Base-by-base conservation (phyloP, 2,113 vertebrate genomes). In the Tragelaphus buxtoni region DNA sequence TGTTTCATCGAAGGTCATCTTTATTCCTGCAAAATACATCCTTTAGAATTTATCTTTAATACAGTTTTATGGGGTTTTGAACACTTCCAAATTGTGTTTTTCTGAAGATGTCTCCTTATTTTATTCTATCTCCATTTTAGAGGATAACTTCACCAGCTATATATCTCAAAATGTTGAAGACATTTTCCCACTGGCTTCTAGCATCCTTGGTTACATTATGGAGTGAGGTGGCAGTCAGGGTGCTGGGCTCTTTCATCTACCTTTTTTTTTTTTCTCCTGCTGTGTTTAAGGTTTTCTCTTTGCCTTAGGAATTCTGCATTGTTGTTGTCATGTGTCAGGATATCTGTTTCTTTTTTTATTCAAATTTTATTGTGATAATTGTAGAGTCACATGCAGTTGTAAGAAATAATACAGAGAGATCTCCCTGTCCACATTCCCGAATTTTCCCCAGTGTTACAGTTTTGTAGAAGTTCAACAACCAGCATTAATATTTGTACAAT, bases 241-340 rank as follows among this genome's bases (percentile, higher is more conserved):
- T 72, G 18, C 47, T 80, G 3, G 6, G 51, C 32, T 81, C 3
- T 8, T 39, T 81, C 61, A 45, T n/a, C n/a, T 61, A 63, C 17
- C 49, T 61, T 90, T 72, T 35, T 20, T 91, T 93, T 77, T 35
- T 96, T 72, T 79, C 69, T 42, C 35, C 51, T 58, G 0, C 32
- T 63, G 20, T 95, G 49, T 47, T 85, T 95, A 53, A 90, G 17
- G 35, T 76, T 81, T 85, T 88, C 90, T 93, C 53, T 84, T 95
- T 87, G 72, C 56, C 20, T 49, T 58, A 65, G 20, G 4, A 53
- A 63, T 86, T 88, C 26, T 83, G 12, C 20, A 83, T 80, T 94
- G 89, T 86, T 22, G 55, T 35, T 77, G 53, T 63, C 22, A 17
- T 24, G 7, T 13, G 4, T 91, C 28, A 83, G 56, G 20, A 53